Evolutionary conservation across 2,888 invertebrate species (phyloP), one percentile per base, ranked within the genome.

Genomic region (Gryllus longicercus): DNA sequence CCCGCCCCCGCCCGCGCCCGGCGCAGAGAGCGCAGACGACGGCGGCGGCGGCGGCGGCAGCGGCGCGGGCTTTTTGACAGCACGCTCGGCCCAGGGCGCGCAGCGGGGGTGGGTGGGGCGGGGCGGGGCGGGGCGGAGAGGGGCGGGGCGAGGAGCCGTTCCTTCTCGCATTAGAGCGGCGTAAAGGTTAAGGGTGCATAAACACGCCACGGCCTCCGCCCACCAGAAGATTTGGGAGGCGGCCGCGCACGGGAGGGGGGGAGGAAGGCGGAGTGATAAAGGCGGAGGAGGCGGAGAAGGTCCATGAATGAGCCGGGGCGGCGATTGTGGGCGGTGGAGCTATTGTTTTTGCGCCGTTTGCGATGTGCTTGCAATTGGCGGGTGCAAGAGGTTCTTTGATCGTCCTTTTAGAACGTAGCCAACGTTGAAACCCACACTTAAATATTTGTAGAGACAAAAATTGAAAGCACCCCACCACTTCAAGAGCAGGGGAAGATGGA

Each of bases 121-220:
- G 51, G 51, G 16, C 51, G 51, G 21, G 21, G 11, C 16, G 51
- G 2, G 18, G 63, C 16, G 16, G 63, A 10, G 14, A 3, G 16
- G 63, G 63, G 63, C 63, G 63, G 63, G 63, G 63, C 63, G 63
- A 16, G 63, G 8, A 14, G 63, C 63, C 63, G 63, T 63, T 63
- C n/a, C 63, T 63, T 63, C 63, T 63, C 14, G 63, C 63, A 63
- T 63, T 63, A 63, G 63, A 63, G 63, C 63, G 14, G 63, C 63
- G 63, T 63, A 63, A 63, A 63, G 63, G 63, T 63, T 14, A 63
- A 63, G 63, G 63, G 63, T 63, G 63, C 63, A 63, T 63, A 63
- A 12, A 63, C 63, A 63, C 63, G 63, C 63, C n/a, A 63, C 16
- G 63, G 63, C 63, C 63, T 63, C 14, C 63, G 63, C 63, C 63